These are phyloP conservation scores for Margaritifera margaritifera DNA, from an alignment of 2,888 invertebrate genomes.

Conservation along the genomic window DNA sequence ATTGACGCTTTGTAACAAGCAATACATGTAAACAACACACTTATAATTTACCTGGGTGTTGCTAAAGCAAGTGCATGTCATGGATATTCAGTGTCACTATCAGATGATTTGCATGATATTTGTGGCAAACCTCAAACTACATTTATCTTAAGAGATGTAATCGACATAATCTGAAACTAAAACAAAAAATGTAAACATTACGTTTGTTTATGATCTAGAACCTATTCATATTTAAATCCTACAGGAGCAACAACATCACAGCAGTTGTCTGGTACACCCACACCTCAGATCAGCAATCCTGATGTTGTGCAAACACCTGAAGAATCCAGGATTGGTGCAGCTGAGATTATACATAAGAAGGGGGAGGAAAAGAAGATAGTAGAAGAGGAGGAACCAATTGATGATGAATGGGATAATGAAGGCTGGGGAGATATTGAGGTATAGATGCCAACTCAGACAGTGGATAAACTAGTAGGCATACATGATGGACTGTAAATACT, in stretches of 20 bases:
- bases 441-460: constrained; percentile 61
- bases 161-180: too few relatives aligned
- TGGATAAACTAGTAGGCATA: not conserved
- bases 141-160: too few relatives aligned
- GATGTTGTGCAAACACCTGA: not conserved
- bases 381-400: constrained; percentile 30
- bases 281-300: not conserved
- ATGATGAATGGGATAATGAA: constrained; percentile 84
- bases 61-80: too few relatives aligned
- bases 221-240: not conserved
- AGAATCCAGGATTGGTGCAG: not conserved
- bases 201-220: too few relatives aligned
- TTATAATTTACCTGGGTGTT: too few relatives aligned
- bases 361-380: constrained; percentile 13
- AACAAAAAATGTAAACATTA: too few relatives aligned
- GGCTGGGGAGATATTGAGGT: constrained; percentile 94
- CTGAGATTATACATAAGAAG: constrained; percentile 3
- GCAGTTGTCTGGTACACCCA: not conserved
- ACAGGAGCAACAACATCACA: not conserved
- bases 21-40: too few relatives aligned
- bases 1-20: too few relatives aligned
- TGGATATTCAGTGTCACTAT: too few relatives aligned
- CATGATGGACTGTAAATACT: too few relatives aligned
- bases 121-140: too few relatives aligned
- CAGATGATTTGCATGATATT: too few relatives aligned